Conservation (phyloP, 2,888 invertebrate genomes). For the Spodoptera littoralis region DNA sequence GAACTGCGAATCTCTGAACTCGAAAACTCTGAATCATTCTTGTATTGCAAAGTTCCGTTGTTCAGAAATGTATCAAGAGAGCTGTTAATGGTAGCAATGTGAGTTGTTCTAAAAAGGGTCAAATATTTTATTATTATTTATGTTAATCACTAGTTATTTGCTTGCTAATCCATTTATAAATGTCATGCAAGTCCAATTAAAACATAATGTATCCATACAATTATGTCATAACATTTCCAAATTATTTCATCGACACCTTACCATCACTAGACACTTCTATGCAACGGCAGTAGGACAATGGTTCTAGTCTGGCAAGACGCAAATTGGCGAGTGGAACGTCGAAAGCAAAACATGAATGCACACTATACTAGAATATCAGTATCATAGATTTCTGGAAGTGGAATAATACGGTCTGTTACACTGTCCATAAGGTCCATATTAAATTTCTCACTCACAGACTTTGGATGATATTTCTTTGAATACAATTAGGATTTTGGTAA, state of each 20-base stretch:
- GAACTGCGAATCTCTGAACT: too few relatives aligned
- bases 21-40: too few relatives aligned
- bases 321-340: slow-evolving; percentile 64
- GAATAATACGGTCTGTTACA: background rate
- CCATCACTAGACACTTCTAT: slow-evolving; percentile 57
- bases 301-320: slow-evolving; percentile 65
- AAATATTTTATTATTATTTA: too few relatives aligned
- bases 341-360: slow-evolving; percentile 56
- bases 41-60: too few relatives aligned
- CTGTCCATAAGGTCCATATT: background rate
- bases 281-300: slow-evolving; percentile 68
- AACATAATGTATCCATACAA: too few relatives aligned
- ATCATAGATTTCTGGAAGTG: slow-evolving; percentile 1
- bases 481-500: background rate
- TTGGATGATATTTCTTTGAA: background rate
- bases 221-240: too few relatives aligned
- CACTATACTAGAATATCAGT: slow-evolving; percentile 21
- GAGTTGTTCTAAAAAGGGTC: too few relatives aligned
- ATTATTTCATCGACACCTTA: slow-evolving; percentile 29
- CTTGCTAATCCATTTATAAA: too few relatives aligned
- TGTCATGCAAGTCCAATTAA: too few relatives aligned
- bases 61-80: too few relatives aligned
- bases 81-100: too few relatives aligned
- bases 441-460: background rate
- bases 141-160: too few relatives aligned